Base-by-base conservation (phyloP, 2,797 vertebrate species). In the Intellagama lesueurii region DNA sequence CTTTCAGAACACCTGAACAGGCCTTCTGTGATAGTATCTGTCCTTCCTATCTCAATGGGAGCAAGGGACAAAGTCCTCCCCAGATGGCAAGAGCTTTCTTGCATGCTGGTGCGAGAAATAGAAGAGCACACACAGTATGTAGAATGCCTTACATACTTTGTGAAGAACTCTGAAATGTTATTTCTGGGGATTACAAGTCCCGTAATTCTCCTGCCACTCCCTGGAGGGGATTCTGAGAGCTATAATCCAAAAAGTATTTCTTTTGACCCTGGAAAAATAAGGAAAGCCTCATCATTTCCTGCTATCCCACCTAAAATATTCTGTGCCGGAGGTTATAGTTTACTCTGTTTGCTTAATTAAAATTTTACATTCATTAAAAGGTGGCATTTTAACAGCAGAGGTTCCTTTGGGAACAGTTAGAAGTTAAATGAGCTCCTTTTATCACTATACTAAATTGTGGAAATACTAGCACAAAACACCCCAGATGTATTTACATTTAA, bases 341-440 rank as follows among this genome's bases (percentile, higher is more conserved):
- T 47, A 77, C 30, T 72, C 24, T 80, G 32, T 80, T 80, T 32
- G 49, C 30, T 80, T 80, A 80, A 80, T 56, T 56, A 80, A 52
- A 30, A n/a, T n/a, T 80, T 80, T 80, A 80, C 78, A 32, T 77
- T 77, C 76, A 77, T 80, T 56, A 80, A 56, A 49, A 80, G 19
- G 49, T 80, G 47, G 30, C 78, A 80, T 80, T 8, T 80, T 80
- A 60, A 52, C 52, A n/a, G n/a, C n/a, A 80, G 5, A 60, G 14
- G 78, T 7, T 60, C 49, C 40, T 60, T 80, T 60, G 40, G 69
- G 44, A 84, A 44, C 66, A 69, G 82, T 95, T 94, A 95, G 73
- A 17, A 22, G 88, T 90, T 87, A 95, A 96, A 95, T 93, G 90
- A 94, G 94, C 92, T 93, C 24, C 70, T 89, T 90, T 77, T 91